These are phyloP conservation scores for Varanus komodoensis DNA, from an alignment of 2,113 vertebrate species.

Conservation along the genomic window DNA sequence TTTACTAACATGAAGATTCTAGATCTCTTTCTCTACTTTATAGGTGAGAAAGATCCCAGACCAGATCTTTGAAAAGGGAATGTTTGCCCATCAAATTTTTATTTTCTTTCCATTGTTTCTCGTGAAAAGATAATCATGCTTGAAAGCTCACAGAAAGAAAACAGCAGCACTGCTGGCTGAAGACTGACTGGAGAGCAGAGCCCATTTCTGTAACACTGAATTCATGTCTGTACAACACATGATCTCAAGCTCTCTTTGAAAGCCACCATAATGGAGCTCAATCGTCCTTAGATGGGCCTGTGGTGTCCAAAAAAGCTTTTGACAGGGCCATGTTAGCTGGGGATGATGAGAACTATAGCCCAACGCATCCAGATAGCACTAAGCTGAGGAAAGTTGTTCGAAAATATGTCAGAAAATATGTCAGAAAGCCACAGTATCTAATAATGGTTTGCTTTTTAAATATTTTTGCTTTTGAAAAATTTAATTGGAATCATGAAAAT, in stretches of 20 bases:
- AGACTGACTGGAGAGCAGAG: slow-evolving; percentile 51
- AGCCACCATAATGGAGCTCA: slow-evolving; percentile 45
- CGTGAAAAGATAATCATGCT: slow-evolving; percentile 44
- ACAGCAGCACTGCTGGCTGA: slow-evolving; percentile 34
- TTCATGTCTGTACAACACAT: slow-evolving; percentile 51
- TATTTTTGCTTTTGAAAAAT: neutral
- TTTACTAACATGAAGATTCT: slow-evolving; percentile 71
- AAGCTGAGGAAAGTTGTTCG: neutral
- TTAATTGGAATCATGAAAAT: neutral
- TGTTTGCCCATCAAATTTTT: slow-evolving; percentile 57
- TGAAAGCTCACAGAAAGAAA: slow-evolving; percentile 18
- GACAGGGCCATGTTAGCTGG: neutral
- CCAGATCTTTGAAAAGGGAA: slow-evolving; percentile 54
- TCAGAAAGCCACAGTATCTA: neutral
- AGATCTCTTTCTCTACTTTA: slow-evolving; percentile 56
- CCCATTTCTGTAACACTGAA: slow-evolving; percentile 39
- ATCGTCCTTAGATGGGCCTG: neutral
- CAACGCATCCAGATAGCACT: neutral
- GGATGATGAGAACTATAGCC: neutral
- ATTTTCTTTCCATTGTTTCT: slow-evolving; percentile 62
- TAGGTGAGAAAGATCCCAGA: slow-evolving; percentile 57
- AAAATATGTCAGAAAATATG: neutral
- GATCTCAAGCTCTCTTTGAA: slow-evolving; percentile 38
- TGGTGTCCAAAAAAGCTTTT: neutral
- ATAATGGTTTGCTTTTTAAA: neutral